Base-by-base conservation (phyloP, 2,113 vertebrate genomes). In the Phycodurus eques region DNA sequence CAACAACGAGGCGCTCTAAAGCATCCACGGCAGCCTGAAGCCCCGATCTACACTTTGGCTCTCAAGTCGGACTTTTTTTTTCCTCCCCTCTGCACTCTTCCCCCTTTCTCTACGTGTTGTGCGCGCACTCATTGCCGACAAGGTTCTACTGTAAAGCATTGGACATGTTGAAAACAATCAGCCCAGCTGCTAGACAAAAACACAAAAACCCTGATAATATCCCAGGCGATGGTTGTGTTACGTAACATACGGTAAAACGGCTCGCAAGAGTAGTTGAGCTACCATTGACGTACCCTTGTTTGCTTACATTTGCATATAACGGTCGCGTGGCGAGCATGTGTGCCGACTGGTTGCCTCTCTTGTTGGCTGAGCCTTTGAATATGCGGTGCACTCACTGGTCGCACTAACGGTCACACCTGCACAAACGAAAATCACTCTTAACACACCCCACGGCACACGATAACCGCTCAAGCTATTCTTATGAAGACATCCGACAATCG, bases 261-360 rank as follows among this genome's bases (percentile, higher is more conserved):
- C 4, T 9, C 12, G 11, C 46, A 0, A 49, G 6, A 70, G 54
- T 54, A 54, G 80, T 49, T 27, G 20, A 11, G 14, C 44, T 68
- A 57, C 46, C 15, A 8, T 35, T 39, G 17, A 31, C 17, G 8
- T 14, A 31, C 31, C n/a, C 43, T 61, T 64, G 62, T 78, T 82
- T 74, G 59, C 35, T 63, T 71, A 12, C 51, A 33, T 76, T 77
- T 80, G 60, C 70, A 70, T 76, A 76, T 68, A 54, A 64, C 5
- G 2, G 22, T 71, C 14, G 13, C 27, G 8, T n/a, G 69, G 54
- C 71, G 39, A 67, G 54, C 60, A 22, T 60, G n/a, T 49, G 62
- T 60, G 70, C 13, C 53, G 9, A n/a, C 19, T 54, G 20, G 14
- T 15, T 13, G 3, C 49, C 49, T 15, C 49, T 3, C 53, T 8